phyloP scores from a whole-genome alignment of 1,140 invertebrate species.

The Zaprionus davidi region DNA sequence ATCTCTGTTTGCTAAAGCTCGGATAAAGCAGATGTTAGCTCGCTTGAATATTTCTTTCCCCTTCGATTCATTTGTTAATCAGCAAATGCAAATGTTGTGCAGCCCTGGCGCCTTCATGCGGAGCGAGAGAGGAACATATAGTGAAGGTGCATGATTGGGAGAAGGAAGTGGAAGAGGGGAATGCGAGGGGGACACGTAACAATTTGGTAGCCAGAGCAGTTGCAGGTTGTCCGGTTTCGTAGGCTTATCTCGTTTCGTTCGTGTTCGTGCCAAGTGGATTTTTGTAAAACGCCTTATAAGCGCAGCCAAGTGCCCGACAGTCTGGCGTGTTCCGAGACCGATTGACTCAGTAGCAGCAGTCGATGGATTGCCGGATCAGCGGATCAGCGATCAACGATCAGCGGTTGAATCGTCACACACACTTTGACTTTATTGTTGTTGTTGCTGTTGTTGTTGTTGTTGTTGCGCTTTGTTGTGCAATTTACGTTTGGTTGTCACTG shows the following conservation, averaged over 20 bases:
- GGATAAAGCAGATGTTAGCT: background rate
- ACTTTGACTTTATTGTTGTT: background rate
- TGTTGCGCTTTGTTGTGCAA: constrained; percentile 52
- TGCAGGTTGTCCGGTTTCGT: constrained; percentile 51
- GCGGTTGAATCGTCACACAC: constrained; percentile 18
- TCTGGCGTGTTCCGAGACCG: constrained; percentile 63
- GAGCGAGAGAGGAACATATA: background rate
- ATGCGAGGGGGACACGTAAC: background rate
- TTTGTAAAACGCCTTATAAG: constrained; percentile 61
- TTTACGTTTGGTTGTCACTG: constrained; percentile 46
- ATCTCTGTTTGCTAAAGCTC: background rate
- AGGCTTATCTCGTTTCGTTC: constrained; percentile 63
- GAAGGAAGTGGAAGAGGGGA: background rate
- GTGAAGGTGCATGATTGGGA: no score
- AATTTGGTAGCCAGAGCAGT: constrained; percentile 25
- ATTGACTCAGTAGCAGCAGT: constrained; percentile 60
- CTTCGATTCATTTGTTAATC: background rate
- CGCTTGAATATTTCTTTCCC: background rate
- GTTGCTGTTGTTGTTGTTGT: constrained; percentile 21
- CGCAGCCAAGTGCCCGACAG: constrained; percentile 75
- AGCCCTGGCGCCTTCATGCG: background rate
- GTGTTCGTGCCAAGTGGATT: constrained; percentile 66
- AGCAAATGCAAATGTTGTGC: background rate
- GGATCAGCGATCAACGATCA: constrained; percentile 18
- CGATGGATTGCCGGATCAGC: constrained; percentile 20